Conservation (phyloP, 2,797 vertebrate genomes). For the Morus bassanus region DNA sequence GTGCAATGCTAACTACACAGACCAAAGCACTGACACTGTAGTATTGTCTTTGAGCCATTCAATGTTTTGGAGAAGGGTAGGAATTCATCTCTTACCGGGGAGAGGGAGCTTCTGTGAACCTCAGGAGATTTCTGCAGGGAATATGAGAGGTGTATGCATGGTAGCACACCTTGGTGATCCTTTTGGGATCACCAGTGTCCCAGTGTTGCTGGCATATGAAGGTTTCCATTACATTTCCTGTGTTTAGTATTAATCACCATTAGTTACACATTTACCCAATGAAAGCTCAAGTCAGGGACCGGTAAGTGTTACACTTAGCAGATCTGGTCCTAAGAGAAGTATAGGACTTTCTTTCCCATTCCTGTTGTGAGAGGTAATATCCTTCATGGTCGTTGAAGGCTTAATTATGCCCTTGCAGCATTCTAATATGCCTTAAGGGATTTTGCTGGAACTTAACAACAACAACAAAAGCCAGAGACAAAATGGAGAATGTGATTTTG, state of each 20-base stretch:
- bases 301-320: neutral
- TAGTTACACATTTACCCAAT: neutral
- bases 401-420: conserved; percentile 6
- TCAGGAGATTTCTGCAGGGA: neutral
- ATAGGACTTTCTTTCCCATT: neutral
- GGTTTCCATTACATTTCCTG: neutral
- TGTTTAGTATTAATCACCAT: neutral
- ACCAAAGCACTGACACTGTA: too few species aligned
- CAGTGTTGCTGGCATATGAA: neutral
- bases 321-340: neutral
- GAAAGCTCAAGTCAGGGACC: neutral
- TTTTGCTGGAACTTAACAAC: neutral
- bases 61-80: neutral
- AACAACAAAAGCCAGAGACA: neutral
- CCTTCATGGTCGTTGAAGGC: neutral
- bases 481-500: neutral
- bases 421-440: neutral
- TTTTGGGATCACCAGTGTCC: neutral
- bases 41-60: neutral
- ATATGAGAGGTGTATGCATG: neutral
- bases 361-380: neutral
- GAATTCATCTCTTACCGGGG: neutral
- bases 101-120: neutral
- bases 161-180: neutral
- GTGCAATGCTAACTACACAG: neutral